Evolutionary conservation across 1,140 invertebrate species (phyloP), one percentile per base, ranked within the genome.

Genomic region (Pissodes strobi): DNA sequence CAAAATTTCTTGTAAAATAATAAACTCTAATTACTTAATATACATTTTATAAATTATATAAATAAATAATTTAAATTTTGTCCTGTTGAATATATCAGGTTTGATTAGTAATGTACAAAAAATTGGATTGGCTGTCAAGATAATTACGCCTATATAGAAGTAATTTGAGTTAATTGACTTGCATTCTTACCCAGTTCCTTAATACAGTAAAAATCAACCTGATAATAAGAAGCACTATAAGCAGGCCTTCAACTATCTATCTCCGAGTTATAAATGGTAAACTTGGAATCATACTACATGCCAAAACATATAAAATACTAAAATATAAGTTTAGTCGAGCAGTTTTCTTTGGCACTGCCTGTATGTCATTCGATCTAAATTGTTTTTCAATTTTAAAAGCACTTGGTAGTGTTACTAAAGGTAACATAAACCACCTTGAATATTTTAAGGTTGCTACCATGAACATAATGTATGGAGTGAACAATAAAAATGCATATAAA

Each of bases 381-480:
- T 90, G 86, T 77, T 91, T 92, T 76, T 97, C 95, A 72, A 95
- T 89, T 75, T 89, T 84, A 80, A 97, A 97, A 25, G 94, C 94
- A 65, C 86, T 84, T 13, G 90, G 89, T 62, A 97, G 80, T 10
- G 94, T 97, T 1, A 95, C 79, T 18, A 96, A 80, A 25, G 95
- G 95, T 52, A 97, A 78, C 62, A 95, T 80, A 76, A 97, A 94
- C 90, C 92, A 96, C 27, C 86, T 75, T 3, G 92, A 93, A 76
- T 90, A 90, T 74, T 93, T 89, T 0, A 94, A 80, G 5, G 90
- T 87, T 51, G 91, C 85, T 37, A 95, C 90, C 25, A 91, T 87
- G 79, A 97, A 90, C 64, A 92, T 85, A 56, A 96, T 90, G 71
- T 97, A 97, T 3, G 95, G 95, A 37, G 88, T 87, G 78, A 97